Evolutionary conservation across 2,113 vertebrate genomes (phyloP).

Genomic region (Butorides virescens): DNA sequence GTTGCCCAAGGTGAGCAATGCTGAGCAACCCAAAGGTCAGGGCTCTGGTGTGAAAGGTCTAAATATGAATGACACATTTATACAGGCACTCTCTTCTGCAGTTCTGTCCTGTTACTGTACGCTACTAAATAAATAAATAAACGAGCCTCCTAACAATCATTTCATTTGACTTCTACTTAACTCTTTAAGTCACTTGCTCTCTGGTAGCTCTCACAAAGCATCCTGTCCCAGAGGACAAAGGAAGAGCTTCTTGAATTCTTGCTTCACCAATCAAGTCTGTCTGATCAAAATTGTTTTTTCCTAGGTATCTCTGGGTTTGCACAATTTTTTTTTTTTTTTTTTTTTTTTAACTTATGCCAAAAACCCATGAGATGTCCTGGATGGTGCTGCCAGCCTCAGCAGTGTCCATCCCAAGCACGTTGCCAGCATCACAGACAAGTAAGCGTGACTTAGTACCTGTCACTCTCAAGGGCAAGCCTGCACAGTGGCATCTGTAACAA

Average conservation of each 20-base stretch:
- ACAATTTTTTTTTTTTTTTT: not conserved
- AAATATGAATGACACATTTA: not conserved
- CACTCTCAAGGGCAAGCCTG: not conserved
- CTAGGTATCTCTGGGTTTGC: not conserved
- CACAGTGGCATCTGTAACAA: accelerated
- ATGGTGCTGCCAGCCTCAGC: not conserved
- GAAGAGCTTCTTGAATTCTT: not conserved
- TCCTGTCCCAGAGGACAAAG: not conserved
- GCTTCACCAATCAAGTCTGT: not conserved
- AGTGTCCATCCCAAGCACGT: not conserved
- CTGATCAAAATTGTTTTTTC: not conserved
- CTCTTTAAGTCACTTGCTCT: not conserved
- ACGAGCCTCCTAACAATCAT: not conserved
- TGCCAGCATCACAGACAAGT: not conserved
- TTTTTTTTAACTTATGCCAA: not conserved
- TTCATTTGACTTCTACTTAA: not conserved
- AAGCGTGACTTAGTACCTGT: not conserved
- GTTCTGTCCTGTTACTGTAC: not conserved
- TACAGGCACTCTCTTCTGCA: not conserved
- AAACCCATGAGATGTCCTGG: not conserved
- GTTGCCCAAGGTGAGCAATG: not conserved
- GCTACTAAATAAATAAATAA: not conserved
- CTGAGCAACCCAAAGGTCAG: not conserved
- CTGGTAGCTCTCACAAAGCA: not conserved
- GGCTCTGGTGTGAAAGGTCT: not conserved